Evolutionary conservation across 2,797 vertebrate species (phyloP), one percentile per base, ranked within the genome.

Genomic region (Eospalax fontanierii): DNA sequence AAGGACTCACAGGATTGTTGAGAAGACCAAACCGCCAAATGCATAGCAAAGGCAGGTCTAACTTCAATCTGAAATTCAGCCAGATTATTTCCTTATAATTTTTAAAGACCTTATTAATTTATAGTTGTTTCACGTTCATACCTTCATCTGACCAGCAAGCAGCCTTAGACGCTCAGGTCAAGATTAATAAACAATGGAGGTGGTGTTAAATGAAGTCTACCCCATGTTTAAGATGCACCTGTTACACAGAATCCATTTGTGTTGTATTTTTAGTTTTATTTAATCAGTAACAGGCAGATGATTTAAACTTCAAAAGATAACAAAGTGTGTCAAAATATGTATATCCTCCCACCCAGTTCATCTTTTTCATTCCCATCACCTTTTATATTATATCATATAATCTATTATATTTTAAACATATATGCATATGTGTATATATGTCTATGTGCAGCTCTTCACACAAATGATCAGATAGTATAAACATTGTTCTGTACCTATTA

Each of bases 271-370:
- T 54, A 24, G 83, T 96, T 86, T 70, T 43, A n/a, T 84, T 91
- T 94, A 83, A 83, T 86, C 65, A 92, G 43, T 88, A 93, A 83
- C 18, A 71, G 50, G 4, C 50, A 59, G 74, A 70, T 35, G 43
- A 16, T 82, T 61, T 89, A 68, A 95, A 95, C 73, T 61, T 87
- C 28, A 65, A 66, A 87, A 94, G 22, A 35, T 79, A 74, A 24
- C 74, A 84, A 81, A 92, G 33, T 94, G 59, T 76, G 57, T 57
- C 87, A 57, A 89, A 84, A 95, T 66, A 10, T 79, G 90, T 85
- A 26, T 81, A 21, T 70, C n/a, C 59, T 75, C 18, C 30, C 57
- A 33, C 28, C 19, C n/a, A 61, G 9, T 87, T 87, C 43, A 40
- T 73, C 61, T 90, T 87, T 84, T 6, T 18, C 15, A 10, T 82